phyloP scores from a whole-genome alignment of 2,113 vertebrate species.

The Cisticola juncidis region DNA sequence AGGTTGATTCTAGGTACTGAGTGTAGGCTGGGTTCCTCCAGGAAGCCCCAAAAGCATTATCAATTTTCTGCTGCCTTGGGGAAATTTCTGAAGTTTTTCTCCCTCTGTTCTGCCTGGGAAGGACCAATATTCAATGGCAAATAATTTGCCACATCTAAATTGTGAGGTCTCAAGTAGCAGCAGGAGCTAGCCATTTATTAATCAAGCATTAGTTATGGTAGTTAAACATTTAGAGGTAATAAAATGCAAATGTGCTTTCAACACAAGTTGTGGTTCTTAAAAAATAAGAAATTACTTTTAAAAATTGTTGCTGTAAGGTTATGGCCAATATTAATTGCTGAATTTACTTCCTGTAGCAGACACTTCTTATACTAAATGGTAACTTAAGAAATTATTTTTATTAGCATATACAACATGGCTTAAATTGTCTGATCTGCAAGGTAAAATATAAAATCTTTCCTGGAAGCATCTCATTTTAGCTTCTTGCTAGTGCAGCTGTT shows the following conservation, averaged over 20 bases:
- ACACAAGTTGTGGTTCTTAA: slow-evolving; percentile 47
- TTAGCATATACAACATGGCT: background rate
- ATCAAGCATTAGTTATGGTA: slow-evolving; percentile 70
- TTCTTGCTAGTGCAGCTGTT: background rate
- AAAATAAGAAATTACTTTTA: slow-evolving; percentile 64
- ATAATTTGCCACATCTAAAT: background rate
- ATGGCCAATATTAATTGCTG: slow-evolving; percentile 79
- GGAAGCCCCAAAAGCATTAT: no score
- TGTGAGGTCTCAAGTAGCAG: slow-evolving; percentile 21
- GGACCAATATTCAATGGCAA: background rate
- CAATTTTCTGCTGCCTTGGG: background rate
- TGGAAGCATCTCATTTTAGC: background rate
- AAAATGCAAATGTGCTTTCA: slow-evolving; percentile 71
- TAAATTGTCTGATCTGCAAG: background rate
- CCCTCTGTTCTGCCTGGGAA: background rate
- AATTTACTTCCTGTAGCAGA: slow-evolving; percentile 76
- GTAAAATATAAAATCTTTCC: background rate
- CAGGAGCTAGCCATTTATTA: slow-evolving; percentile 53
- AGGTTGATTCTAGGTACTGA: background rate
- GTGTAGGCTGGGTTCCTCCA: background rate
- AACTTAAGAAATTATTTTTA: slow-evolving; percentile 72
- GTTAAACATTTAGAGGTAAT: slow-evolving; percentile 74
- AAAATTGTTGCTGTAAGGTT: slow-evolving; percentile 65
- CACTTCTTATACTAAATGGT: slow-evolving; percentile 71
- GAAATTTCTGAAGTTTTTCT: background rate